Evolutionary conservation across 1,140 invertebrate species (phyloP).

Genomic region (Lordiphosa stackelbergi): DNA sequence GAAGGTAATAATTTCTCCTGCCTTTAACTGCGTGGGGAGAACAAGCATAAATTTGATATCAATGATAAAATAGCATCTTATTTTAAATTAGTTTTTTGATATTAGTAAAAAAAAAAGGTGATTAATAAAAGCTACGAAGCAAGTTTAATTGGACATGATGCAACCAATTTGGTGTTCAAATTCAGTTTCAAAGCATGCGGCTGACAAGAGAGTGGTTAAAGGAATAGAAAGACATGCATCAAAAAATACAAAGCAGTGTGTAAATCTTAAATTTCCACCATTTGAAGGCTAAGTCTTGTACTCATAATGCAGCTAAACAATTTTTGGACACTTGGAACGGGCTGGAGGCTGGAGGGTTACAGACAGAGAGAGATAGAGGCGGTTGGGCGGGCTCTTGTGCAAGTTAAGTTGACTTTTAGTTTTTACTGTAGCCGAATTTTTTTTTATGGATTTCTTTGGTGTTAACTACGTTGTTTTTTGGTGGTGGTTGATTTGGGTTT

Average conservation of each 20-base stretch:
- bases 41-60: too few species aligned
- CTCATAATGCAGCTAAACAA: constrained; percentile 40
- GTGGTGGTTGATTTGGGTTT: constrained; percentile 49
- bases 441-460: constrained; percentile 52
- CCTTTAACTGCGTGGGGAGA: too few species aligned
- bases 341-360: constrained; percentile 28
- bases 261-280: constrained; percentile 16
- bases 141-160: too few species aligned
- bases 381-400: constrained; percentile 29
- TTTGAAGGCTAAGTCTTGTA: constrained; percentile 13
- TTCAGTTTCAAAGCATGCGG: too few species aligned
- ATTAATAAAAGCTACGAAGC: too few species aligned
- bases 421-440: constrained; percentile 16
- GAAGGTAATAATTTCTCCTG: too few species aligned
- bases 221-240: constrained; percentile 1
- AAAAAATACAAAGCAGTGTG: constrained; percentile 9
- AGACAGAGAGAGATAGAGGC: constrained; percentile 17
- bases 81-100: too few species aligned
- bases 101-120: too few species aligned
- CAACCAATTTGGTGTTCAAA: too few species aligned
- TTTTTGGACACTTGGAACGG: constrained; percentile 32
- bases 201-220: too few species aligned
- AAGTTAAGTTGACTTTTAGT: constrained; percentile 21
- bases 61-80: too few species aligned
- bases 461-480: constrained; percentile 49